Base-by-base conservation (phyloP, 1,140 invertebrate species). In the Eubasilissa regina region DNA sequence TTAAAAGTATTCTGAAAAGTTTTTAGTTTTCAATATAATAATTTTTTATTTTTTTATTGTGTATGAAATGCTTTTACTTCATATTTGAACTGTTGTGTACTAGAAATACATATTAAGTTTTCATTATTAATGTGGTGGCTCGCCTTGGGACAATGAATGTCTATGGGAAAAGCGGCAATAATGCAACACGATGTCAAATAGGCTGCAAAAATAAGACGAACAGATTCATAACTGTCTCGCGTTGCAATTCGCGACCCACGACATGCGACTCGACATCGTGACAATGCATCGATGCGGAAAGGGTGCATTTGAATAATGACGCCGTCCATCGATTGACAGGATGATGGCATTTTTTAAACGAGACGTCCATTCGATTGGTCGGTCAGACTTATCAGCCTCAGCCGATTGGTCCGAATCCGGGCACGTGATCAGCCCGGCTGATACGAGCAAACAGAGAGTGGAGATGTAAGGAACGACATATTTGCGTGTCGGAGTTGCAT, bases 401-500 rank as follows among this genome's bases (percentile, higher is more conserved):
- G 17, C 35, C 62, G 43, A 35, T 35, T 35, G 25, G 25, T 35
- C 25, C 25, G 25, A 35, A 35, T 51, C 48, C 3, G 70, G 11
- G 21, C 70, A 21, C 70, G n/a, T 56, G 70, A 74, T 74, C 0
- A 45, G 13, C 17, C 4, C 10, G 68, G 12, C 70, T 21, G 70
- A 74, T 74, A 74, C 51, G 35, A 8, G 51, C 70, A 43, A 56
- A 74, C 70, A 44, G 19, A 15, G 75, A 53, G 60, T 15, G 56
- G 51, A 47, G 77, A 78, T 74, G 77, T 48, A 60, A 35, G 25
- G 51, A 72, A 60, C 77, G 81, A 80, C 81, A 79, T 77, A 82
- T 82, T 82, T 82, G 81, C 81, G 81, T 82, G 81, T 82, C 81
- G 68, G 45, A 53, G 48, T 43, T 77, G 70, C 78, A 62, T 78